These are phyloP conservation scores for Acronicta aceris DNA, from an alignment of 2,888 invertebrate species.

Conservation along the genomic window DNA sequence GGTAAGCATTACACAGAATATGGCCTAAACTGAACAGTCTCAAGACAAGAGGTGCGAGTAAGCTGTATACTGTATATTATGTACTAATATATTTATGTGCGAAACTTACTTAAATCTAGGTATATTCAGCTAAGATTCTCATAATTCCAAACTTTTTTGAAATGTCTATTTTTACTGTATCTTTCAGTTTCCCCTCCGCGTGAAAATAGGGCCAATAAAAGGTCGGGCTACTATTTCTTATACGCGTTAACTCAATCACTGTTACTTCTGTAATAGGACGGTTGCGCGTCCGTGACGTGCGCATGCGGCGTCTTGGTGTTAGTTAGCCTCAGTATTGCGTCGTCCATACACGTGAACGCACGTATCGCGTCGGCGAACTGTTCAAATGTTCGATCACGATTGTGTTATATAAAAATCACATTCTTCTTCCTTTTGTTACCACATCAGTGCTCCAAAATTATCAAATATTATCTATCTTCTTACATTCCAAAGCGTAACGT, in stretches of 20 bases:
- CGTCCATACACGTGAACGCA: constrained; percentile 67
- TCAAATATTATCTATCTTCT: constrained; percentile 29
- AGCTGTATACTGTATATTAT: no score
- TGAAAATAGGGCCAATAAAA: constrained; percentile 30
- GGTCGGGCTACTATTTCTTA: constrained; percentile 54
- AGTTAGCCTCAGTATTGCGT: constrained; percentile 70
- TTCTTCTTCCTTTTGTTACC: constrained; percentile 56
- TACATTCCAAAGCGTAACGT: constrained; percentile 55
- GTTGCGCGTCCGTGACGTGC: constrained; percentile 59
- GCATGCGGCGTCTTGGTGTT: constrained; percentile 44
- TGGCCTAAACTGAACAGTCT: no score
- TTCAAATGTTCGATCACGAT: constrained; percentile 58
- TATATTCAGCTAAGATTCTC: no score
- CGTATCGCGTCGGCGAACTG: constrained; percentile 60
- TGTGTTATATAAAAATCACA: constrained; percentile 74
- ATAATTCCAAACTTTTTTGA: no score
- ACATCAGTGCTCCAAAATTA: constrained; percentile 53
- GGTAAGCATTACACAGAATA: no score
- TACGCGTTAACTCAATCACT: constrained; percentile 55
- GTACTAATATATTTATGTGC: no score
- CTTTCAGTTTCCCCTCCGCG: neutral
- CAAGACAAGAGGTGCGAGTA: no score
- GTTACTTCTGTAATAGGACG: constrained; percentile 62
- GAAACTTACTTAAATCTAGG: no score
- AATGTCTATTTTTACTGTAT: no score